Evolutionary conservation across 2,888 invertebrate species (phyloP).

Genomic region (Nematopogon swammerdamellus): DNA sequence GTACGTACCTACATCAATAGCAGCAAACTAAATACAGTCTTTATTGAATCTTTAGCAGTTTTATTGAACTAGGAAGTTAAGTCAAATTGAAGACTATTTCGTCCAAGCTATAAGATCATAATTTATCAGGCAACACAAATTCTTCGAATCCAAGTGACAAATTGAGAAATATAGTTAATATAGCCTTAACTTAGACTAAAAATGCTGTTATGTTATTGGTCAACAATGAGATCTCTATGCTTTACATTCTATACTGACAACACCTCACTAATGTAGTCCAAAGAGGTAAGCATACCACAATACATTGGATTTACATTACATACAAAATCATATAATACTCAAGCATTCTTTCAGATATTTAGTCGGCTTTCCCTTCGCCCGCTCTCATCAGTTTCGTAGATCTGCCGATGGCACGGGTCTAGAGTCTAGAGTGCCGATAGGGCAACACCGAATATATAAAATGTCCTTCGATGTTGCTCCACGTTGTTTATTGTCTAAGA

Average conservation of each 20-base stretch:
- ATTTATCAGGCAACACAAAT: neutral
- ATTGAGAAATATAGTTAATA: neutral
- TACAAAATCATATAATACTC: constrained; percentile 21
- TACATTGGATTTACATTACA: constrained; percentile 35
- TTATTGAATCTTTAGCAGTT: no score
- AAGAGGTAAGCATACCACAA: constrained; percentile 11
- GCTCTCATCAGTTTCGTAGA: no score
- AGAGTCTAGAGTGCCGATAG: no score
- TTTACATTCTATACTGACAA: constrained; percentile 39
- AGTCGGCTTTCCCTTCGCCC: no score
- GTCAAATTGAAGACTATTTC: no score
- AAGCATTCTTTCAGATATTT: neutral
- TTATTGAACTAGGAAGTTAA: no score
- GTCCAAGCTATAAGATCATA: neutral
- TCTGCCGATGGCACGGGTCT: no score
- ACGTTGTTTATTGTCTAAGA: no score
- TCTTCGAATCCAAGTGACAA: neutral
- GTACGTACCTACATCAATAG: no score
- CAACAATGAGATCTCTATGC: constrained; percentile 54
- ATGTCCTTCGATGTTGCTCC: no score
- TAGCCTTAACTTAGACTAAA: constrained; percentile 41
- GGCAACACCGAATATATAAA: no score
- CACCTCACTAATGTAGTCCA: constrained; percentile 16
- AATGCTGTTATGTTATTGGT: constrained; percentile 56
- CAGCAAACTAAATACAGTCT: no score